Conservation (phyloP, 2,113 vertebrate species). For the Alligator mississippiensis region DNA sequence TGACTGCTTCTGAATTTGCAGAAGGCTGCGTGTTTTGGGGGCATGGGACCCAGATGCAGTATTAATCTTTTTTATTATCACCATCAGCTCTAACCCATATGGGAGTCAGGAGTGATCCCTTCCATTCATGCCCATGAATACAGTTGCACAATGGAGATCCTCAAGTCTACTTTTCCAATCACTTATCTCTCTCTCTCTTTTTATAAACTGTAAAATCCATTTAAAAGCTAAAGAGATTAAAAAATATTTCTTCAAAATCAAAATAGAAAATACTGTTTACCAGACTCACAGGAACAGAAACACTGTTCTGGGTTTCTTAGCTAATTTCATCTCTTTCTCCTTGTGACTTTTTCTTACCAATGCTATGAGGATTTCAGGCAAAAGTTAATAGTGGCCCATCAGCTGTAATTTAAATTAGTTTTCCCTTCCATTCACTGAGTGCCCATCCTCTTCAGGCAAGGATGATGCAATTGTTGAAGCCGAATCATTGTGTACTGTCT, state of each 20-base stretch:
- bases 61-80: background rate
- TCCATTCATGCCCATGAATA: background rate
- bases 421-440: background rate
- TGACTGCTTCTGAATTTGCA: background rate
- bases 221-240: background rate
- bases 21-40: background rate
- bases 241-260: background rate
- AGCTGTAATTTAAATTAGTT: fast-evolving
- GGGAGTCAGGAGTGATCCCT: background rate
- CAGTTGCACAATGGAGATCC: background rate
- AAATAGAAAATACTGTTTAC: background rate
- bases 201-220: background rate
- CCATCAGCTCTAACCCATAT: background rate
- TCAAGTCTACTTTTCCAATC: background rate
- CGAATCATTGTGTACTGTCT: background rate
- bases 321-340: background rate
- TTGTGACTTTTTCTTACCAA: background rate
- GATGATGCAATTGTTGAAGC: background rate
- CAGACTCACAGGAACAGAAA: background rate
- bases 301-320: background rate
- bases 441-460: background rate
- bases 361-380: background rate
- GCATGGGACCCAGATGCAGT: background rate
- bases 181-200: fast-evolving
- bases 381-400: background rate